Evolutionary conservation across 2,113 vertebrate species (phyloP), one percentile per base, ranked within the genome.

Genomic region (Euleptes europaea): DNA sequence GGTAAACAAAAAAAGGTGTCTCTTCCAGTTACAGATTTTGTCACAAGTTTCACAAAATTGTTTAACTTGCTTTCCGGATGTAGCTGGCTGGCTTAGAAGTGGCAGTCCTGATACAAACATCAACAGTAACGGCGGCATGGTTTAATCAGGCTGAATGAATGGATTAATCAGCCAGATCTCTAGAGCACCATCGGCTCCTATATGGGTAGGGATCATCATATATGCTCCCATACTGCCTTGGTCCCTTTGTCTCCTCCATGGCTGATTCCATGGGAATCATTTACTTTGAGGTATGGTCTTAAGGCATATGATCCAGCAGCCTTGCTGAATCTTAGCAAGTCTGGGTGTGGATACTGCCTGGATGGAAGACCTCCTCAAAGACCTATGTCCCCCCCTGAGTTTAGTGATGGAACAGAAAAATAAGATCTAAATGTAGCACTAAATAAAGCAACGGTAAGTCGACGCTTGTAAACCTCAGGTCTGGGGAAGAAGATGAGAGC

Each of bases 1-100:
- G 51, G 9, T 84, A 89, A 90, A 92, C 73, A 88, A 78, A 88
- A 90, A 89, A 74, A 8, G n/a, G 19, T 84, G 1, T 76, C 87
- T 77, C 71, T 77, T 60, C 79, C 26, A 81, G 42, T 78, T 83
- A 19, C 26, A 63, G 17, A 83, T 26, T 88, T 91, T 87, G 73
- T 73, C 67, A 66, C 80, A 65, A 70, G 13, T 14, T 75, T n/a
- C 40, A 73, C 1, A 69, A 74, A 86, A 80, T 71, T 90, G 33
- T 89, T 84, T 65, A 4, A 91, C 88, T 88, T 80, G 0, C 40
- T 83, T 12, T 90, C 88, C 38, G 40, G 89, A 17, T 57, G 28
- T 6, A 15, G 60, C 1, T 77, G 2, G 7, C 69, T 86, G 88
- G 4, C 26, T 66, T 83, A 2, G 87, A 78, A 47, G 38, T 21